phyloP scores from a whole-genome alignment of 2,888 invertebrate species.

The Choreutis nemorana region DNA sequence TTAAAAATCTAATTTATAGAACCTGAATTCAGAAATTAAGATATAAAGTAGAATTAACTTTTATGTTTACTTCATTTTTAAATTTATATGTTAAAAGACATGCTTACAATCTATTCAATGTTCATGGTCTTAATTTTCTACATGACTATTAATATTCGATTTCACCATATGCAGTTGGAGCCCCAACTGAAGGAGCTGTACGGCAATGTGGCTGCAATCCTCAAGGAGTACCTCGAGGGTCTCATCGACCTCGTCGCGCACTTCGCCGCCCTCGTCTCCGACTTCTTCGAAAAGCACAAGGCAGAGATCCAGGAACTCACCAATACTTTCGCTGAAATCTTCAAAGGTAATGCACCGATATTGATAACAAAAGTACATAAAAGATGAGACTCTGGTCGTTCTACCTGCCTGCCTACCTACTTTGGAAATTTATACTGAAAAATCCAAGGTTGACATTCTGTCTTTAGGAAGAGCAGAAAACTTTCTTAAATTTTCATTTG shows the following conservation, averaged over 20 bases:
- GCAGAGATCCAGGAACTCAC: slow-evolving; percentile 70
- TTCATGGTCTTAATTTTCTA: too few relatives aligned
- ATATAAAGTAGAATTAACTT: too few relatives aligned
- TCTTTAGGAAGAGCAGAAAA: not conserved
- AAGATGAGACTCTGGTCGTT: too few relatives aligned
- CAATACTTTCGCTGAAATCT: slow-evolving; percentile 54
- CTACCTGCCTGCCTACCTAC: too few relatives aligned
- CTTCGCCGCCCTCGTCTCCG: slow-evolving; percentile 56
- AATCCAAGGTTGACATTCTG: not conserved
- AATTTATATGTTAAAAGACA: too few relatives aligned
- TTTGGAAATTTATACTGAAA: too few relatives aligned
- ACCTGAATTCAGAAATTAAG: not conserved
- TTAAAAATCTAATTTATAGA: not conserved
- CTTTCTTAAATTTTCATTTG: not conserved
- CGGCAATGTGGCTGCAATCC: slow-evolving; percentile 30
- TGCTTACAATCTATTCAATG: too few relatives aligned
- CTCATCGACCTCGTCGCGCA: slow-evolving; percentile 53
- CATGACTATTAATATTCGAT: too few relatives aligned
- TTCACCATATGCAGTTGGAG: slow-evolving; percentile 26
- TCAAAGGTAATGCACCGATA: slow-evolving; percentile 40
- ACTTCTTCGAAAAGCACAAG: slow-evolving; percentile 71
- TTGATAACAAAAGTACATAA: not conserved
- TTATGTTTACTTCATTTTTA: too few relatives aligned
- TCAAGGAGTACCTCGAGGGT: slow-evolving; percentile 43
- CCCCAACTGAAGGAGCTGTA: slow-evolving; percentile 40